Base-by-base conservation (phyloP, 2,797 vertebrate genomes). In the Tamandua tetradactyla region DNA sequence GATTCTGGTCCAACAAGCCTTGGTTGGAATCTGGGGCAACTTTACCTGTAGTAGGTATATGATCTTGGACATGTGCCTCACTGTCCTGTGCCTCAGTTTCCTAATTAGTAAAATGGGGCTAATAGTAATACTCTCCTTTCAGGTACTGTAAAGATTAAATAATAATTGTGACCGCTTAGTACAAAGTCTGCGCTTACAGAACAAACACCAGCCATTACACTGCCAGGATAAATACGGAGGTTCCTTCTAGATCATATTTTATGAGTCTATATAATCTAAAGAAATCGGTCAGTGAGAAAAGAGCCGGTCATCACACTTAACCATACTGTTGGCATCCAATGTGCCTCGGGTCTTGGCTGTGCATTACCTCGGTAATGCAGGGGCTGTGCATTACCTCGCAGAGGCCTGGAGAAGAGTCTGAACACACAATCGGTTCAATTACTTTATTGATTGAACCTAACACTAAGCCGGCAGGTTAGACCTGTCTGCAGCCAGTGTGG, bases 381-480 rank as follows among this genome's bases (percentile, higher is more conserved):
- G 52, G 61, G n/a, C 6, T 3, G 5, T 40, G 72, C 11, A 20
- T 49, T 49, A 75, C 75, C n/a, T 49, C n/a, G n/a, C 44, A 27
- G 49, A 1, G 71, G 57, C 12, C 72, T 62, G 8, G 87, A 92
- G 87, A 75, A 71, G 30, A n/a, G 47, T 32, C 30, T 61, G 22
- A 85, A 72, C 49, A 30, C 40, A 30, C 10, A 94, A 20, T 3
- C 47, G 74, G 27, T 93, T 35, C 35, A 72, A 32, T n/a, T 76
- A 82, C 75, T 78, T 94, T 91, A 89, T 35, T 80, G 87, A 80
- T 20, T 78, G 84, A 64, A 72, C 47, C 47, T 74, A 61, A 75
- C 14, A 22, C 40, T 57, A 42, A 40, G 59, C 76, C 64, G 84
- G 69, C n/a, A 47, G 80, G 49, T 13, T 55, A 80, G 75, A 40